These are phyloP conservation scores for Protodeltote pygarga DNA, from an alignment of 2,888 invertebrate genomes.

Conservation along the genomic window DNA sequence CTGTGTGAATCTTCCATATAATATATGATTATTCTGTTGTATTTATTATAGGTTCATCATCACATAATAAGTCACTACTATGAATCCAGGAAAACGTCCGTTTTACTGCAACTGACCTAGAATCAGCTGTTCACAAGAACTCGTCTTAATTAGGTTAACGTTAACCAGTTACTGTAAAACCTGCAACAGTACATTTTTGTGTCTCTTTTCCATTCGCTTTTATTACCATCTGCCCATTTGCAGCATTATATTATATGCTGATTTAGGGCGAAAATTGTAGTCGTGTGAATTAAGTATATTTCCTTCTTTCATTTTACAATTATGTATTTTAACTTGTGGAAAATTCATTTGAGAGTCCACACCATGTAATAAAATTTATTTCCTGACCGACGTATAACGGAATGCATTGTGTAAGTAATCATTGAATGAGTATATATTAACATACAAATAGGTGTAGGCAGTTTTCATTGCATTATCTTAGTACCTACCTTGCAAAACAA, in stretches of 20 bases:
- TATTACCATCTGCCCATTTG: slow-evolving; percentile 12
- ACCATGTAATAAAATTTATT: slow-evolving; percentile 24
- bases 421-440: slow-evolving; percentile 42
- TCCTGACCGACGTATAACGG: slow-evolving; percentile 16
- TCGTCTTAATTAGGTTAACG: slow-evolving; percentile 47
- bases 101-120: slow-evolving; percentile 48
- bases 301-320: not conserved
- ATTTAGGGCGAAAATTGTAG: not conserved
- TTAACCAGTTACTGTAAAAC: slow-evolving; percentile 36
- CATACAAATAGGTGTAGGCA: slow-evolving; percentile 36
- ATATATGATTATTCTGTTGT: slow-evolving; percentile 14
- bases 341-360: slow-evolving; percentile 1
- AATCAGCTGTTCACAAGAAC: slow-evolving; percentile 49
- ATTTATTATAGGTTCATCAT: not conserved
- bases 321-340: not conserved
- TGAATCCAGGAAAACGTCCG: slow-evolving; percentile 48
- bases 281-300: not conserved
- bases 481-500: slow-evolving; percentile 59
- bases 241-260: not conserved
- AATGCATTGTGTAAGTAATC: slow-evolving; percentile 32
- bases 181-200: slow-evolving; percentile 28
- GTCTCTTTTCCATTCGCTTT: slow-evolving; percentile 22
- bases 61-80: slow-evolving; percentile 12
- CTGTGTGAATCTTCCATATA: slow-evolving; percentile 12
- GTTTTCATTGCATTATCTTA: slow-evolving; percentile 43